A percentile compares a stretch with the other conserved stretches of the same genome.
These are phyloP conservation scores for Trissolcus brochymenae DNA, from an alignment of 2,888 invertebrate species.

Conservation along the genomic window DNA sequence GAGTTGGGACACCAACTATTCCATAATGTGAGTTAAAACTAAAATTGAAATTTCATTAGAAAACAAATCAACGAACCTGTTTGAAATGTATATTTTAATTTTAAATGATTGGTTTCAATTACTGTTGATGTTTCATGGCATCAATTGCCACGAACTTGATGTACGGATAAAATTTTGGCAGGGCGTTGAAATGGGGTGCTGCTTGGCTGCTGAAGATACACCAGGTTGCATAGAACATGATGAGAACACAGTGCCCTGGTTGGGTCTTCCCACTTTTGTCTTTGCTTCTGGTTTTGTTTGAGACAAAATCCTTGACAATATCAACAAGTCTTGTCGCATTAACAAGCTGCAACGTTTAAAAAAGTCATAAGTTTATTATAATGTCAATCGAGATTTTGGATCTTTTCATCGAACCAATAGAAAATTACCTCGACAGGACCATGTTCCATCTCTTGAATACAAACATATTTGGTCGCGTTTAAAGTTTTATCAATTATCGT, in stretches of 20 bases:
- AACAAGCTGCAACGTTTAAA: slow-evolving; percentile 78
- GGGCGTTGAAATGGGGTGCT: slow-evolving; percentile 92
- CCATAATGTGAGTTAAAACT: slow-evolving; percentile 94
- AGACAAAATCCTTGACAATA: slow-evolving; percentile 79
- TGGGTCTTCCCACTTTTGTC: slow-evolving; percentile 71
- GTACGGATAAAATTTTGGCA: slow-evolving; percentile 90
- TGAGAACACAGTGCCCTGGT: slow-evolving; percentile 84
- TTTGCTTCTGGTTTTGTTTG: slow-evolving; percentile 78
- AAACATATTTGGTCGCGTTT: slow-evolving; percentile 67
- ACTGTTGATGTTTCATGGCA: slow-evolving; percentile 86
- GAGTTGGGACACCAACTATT: slow-evolving; percentile 91
- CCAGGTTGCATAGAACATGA: slow-evolving; percentile 92
- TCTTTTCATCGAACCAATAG: slow-evolving; percentile 4
- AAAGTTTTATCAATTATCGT: slow-evolving; percentile 31
- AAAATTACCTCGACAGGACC: slow-evolving; percentile 69
- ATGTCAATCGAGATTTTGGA: not conserved
- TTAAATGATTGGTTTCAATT: slow-evolving; percentile 31
- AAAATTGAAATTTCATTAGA: slow-evolving; percentile 43
- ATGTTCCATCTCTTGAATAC: slow-evolving; percentile 66
- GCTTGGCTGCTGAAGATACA: slow-evolving; percentile 94
- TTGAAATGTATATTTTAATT: not conserved
- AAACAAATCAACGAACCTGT: not conserved
- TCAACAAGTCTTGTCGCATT: slow-evolving; percentile 85
- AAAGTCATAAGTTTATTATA: not conserved
- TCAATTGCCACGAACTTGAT: slow-evolving; percentile 93